Base-by-base conservation (phyloP, 2,797 vertebrate genomes). In the Pteronotus mesoamericanus region DNA sequence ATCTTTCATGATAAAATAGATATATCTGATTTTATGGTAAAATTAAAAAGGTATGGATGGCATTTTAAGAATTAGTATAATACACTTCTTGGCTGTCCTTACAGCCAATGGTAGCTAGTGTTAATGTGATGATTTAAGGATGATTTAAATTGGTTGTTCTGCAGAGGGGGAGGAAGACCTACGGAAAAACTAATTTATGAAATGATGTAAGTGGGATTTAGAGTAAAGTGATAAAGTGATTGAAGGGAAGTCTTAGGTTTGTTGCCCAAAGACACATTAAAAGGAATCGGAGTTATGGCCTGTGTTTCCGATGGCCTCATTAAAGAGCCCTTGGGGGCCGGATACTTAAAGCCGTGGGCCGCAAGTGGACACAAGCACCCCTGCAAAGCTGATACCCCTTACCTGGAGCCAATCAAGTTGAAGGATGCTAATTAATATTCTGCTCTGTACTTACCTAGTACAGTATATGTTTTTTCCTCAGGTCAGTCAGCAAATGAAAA, bases 11-110 rank as follows among this genome's bases (percentile, higher is more conserved):
- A 96, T 97, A 94, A 96, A 97, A 97, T 78, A 69, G 93, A 87
- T 94, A 59, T 95, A 79, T 97, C 84, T 91, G 92, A 97, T 74
- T 98, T 97, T 95, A 74, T 97, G 94, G 64, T 93, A 90, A 89
- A 96, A 90, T 95, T 95, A 79, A 95, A 97, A 96, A 93, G 88
- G 71, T 37, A 71, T 74, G 71, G 78, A 44, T 51, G 87, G 91
- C 83, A 78, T 96, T 97, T 97, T 97, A 95, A 97, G 89, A 91
- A 68, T 91, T 74, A 44, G 16, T 93, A 51, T 97, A 95, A 94
- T 92, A 91, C 32, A 88, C 71, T 95, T 97, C 92, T 86, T 96
- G 97, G 95, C 94, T 97, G 64, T 51, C 15, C n/a, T 97, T 84
- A 32, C 37, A 92, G 94, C 42, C 66, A 29, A 0, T 94, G 37